These are phyloP conservation scores for Leptinotarsa rubiginosa DNA, from an alignment of 2,888 invertebrate genomes.

Conservation along the genomic window DNA sequence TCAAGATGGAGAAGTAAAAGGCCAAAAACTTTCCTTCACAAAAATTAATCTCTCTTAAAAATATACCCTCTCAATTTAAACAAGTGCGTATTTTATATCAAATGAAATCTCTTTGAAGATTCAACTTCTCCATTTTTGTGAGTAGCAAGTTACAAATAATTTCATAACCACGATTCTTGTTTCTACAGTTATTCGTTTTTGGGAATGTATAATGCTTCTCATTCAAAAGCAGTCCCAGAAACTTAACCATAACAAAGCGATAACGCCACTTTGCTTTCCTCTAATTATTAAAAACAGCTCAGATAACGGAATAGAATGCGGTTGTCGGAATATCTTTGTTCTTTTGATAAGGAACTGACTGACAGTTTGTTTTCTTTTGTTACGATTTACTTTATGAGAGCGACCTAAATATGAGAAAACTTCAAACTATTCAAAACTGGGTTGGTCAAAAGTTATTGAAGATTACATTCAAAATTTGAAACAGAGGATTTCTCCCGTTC, in stretches of 20 bases:
- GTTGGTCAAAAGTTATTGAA: background rate
- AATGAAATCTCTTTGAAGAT: background rate
- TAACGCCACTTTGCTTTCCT: background rate
- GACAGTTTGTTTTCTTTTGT: background rate
- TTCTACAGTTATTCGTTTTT: background rate
- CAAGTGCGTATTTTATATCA: background rate
- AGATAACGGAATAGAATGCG: background rate
- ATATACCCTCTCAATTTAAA: no score
- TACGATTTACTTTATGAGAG: background rate
- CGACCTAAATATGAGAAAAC: background rate
- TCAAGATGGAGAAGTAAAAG: no score
- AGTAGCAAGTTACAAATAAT: background rate
- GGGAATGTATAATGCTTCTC: background rate
- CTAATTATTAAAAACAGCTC: constrained; percentile 8
- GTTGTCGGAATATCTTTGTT: background rate
- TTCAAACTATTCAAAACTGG: background rate
- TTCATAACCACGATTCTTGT: background rate
- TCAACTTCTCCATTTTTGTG: background rate
- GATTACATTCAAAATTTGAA: no score
- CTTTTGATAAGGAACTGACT: background rate
- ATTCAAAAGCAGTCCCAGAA: background rate
- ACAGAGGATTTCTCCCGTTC: no score
- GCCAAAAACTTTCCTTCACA: no score
- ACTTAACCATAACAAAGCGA: background rate
- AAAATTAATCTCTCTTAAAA: no score